These are phyloP conservation scores for Aporophyla nigra DNA, from an alignment of 2,888 invertebrate genomes.

Conservation along the genomic window DNA sequence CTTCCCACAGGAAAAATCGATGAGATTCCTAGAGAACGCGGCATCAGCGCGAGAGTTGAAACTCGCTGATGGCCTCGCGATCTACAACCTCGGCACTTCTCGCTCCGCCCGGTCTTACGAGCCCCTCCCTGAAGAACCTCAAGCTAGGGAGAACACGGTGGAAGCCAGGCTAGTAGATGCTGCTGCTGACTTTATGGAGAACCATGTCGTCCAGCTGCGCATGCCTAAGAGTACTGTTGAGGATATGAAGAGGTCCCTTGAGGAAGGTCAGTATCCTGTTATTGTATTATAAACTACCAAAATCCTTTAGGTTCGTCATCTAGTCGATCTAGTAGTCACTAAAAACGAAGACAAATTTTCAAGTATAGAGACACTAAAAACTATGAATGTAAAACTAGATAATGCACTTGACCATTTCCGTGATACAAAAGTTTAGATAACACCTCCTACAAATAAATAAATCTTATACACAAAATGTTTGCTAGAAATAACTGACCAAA, in stretches of 20 bases:
- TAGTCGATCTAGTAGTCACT: neutral
- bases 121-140: conserved; percentile 93
- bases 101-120: conserved; percentile 92
- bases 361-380: neutral
- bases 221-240: conserved; percentile 94
- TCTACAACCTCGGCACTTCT: conserved; percentile 87
- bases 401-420: neutral
- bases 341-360: neutral
- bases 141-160: conserved; percentile 94
- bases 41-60: conserved; percentile 89
- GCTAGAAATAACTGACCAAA: neutral
- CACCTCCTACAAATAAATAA: neutral
- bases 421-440: neutral
- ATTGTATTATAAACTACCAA: neutral
- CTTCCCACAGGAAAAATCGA: conserved; percentile 92
- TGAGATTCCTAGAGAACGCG: conserved; percentile 92
- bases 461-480: neutral
- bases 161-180: conserved; percentile 94
- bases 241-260: conserved; percentile 94
- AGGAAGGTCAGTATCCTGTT: conserved; percentile 93
- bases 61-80: conserved; percentile 91
- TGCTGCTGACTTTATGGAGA: conserved; percentile 94
- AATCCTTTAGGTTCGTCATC: neutral
- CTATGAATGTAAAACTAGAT: neutral
- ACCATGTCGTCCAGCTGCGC: conserved; percentile 95